These are phyloP conservation scores for Clostera curtula DNA, from an alignment of 2,888 invertebrate species.

Conservation along the genomic window DNA sequence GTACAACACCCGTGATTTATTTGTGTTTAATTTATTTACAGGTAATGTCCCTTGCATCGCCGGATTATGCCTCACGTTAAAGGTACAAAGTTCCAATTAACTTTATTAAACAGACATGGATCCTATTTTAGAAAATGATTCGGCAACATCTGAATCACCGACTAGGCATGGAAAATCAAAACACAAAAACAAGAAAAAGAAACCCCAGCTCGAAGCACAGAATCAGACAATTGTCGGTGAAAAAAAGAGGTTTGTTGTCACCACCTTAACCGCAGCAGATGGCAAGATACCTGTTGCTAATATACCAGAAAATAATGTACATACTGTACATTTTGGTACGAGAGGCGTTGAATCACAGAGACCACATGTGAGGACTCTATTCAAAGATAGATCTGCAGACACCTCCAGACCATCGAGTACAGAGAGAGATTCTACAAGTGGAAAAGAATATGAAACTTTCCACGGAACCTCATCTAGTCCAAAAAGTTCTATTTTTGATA, in stretches of 20 bases:
- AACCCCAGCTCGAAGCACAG: slow-evolving; percentile 37
- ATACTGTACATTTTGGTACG: slow-evolving; percentile 69
- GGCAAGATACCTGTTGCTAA: slow-evolving; percentile 48
- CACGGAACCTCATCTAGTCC: slow-evolving; percentile 69
- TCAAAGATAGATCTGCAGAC: slow-evolving; percentile 54
- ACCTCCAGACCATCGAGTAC: slow-evolving; percentile 55
- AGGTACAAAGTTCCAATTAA: slow-evolving; percentile 34
- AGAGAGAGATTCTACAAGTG: slow-evolving; percentile 47
- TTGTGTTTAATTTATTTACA: slow-evolving; percentile 38
- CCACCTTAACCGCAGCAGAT: slow-evolving; percentile 50
- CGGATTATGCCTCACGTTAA: slow-evolving; percentile 50
- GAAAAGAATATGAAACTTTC: slow-evolving; percentile 67
- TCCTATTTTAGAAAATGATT: slow-evolving; percentile 70
- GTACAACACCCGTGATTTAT: too few relatives aligned
- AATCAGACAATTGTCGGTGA: slow-evolving; percentile 63
- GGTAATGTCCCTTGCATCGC: slow-evolving; percentile 35
- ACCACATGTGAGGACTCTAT: slow-evolving; percentile 62
- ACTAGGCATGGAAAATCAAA: slow-evolving; percentile 59
- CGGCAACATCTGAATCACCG: slow-evolving; percentile 53
- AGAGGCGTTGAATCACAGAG: slow-evolving; percentile 64
- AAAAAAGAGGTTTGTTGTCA: slow-evolving; percentile 60
- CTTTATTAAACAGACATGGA: slow-evolving; percentile 49
- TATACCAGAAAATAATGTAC: slow-evolving; percentile 53
- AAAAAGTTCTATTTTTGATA: slow-evolving; percentile 69
- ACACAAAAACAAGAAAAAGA: slow-evolving; percentile 63